Evolutionary conservation across 2,113 vertebrate species (phyloP), one percentile per base, ranked within the genome.

Genomic region (Paedocypris sp.): DNA sequence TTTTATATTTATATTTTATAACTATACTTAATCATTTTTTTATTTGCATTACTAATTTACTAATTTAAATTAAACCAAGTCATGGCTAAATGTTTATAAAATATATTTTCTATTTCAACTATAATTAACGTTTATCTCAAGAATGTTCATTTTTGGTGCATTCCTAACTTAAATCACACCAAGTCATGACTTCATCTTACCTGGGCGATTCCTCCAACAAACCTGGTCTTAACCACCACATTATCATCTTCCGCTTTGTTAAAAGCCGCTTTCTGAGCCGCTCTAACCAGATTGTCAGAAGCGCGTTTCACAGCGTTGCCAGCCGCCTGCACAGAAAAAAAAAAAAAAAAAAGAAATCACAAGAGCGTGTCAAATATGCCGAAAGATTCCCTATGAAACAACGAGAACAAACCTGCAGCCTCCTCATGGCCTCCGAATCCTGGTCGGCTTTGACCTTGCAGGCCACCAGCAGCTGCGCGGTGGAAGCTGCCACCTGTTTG

Each of bases 361-460:
- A 43, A 10, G 1, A 36, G 11, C 9, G n/a, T 15, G 3, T 28
- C 25, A 9, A 1, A 7, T 15, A 47, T 13, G 22, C 4, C 9
- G 29, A 31, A 10, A 11, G 1, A n/a, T n/a, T n/a, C n/a, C n/a
- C n/a, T n/a, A 70, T 63, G 32, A 15, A 46, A 54, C 66, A 81
- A n/a, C n/a, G n/a, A n/a, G 12, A 6, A 16, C 26, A 3, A 31
- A 98, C 95, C 92, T 98, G 95, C 45, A 98, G 85, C 68, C 95
- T 87, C 79, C 87, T 89, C 93, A 99, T 93, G 69, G 95, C 94
- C 77, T 98, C 95, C 0, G 95, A 99, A 51, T 97, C 91, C 56
- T 95, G 91, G 70, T 97, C 88, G 1, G 95, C 95, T 73, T 97
- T 98, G 73, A 99, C 95, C 75, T 99, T 99, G 79, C 94, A 98